Base-by-base conservation (phyloP, 2,888 invertebrate genomes). In the Rhagium mordax region DNA sequence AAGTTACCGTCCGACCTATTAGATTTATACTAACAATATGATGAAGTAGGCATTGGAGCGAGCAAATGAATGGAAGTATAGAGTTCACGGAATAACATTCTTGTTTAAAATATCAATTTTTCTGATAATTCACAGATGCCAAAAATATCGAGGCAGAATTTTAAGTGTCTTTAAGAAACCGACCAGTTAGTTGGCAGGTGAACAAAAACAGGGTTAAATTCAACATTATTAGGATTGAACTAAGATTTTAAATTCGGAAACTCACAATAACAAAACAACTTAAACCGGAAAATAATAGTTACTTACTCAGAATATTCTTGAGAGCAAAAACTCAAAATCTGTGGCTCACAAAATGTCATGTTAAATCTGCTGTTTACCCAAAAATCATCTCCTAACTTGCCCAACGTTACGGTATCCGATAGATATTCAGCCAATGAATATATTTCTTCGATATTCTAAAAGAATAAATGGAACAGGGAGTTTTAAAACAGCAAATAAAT, bases 241-340 rank as follows among this genome's bases (percentile, higher is more conserved):
- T 18, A 53, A 53, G 20, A 20, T 21, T 53, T 0, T 24, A 24
- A 24, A 24, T 20, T 53, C 2, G 3, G 7, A 4, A 8, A 16
- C 13, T 20, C 10, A 18, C 0, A 1, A 21, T 53, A 53, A 53
- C 20, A 8, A 6, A 4, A 20, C 3, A 16, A 53, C 13, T 21
- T 16, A 0, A 24, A 24, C 24, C 20, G 2, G 18, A 13, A 7
- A 5, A 53, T n/a, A n/a, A n/a, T n/a, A n/a, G n/a, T 84, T 13
- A 88, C 88, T 80, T 80, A 86, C 85, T 87, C 88, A 21, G 90
- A 83, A 73, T 89, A 82, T 49, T 80, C 89, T 0, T 88, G 87
- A 70, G 88, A 86, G 74, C 91, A 91, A 87, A 88, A 89, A 78
- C 89, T 89, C 1, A 91, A 86, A n/a, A 91, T 74, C 15, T 85